phyloP scores from a whole-genome alignment of 2,797 vertebrate genomes.

The Apogon hyalosoma region DNA sequence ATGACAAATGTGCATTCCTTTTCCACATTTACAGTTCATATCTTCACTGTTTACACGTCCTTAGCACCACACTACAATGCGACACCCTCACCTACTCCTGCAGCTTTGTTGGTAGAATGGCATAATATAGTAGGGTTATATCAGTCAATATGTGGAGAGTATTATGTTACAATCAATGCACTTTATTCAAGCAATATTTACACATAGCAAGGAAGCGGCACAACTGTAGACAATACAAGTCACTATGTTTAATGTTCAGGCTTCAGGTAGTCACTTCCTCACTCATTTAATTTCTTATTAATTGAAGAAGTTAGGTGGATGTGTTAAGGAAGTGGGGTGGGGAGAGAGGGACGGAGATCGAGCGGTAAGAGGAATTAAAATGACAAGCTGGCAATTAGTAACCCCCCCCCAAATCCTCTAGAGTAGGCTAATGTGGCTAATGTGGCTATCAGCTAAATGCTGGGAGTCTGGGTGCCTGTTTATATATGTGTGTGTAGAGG shows the following conservation, averaged over 20 bases:
- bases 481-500: slow-evolving; percentile 22
- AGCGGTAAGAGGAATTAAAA: slow-evolving; percentile 91
- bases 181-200: neutral
- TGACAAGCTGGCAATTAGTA: slow-evolving; percentile 97
- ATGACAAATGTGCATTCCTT: too few relatives aligned
- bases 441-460: slow-evolving; percentile 84
- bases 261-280: slow-evolving; percentile 83
- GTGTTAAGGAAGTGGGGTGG: neutral
- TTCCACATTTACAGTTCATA: too few relatives aligned
- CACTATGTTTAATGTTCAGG: slow-evolving; percentile 64
- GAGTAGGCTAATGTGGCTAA: slow-evolving; percentile 89
- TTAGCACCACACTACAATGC: too few relatives aligned
- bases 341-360: neutral
- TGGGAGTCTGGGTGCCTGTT: slow-evolving; percentile 55
- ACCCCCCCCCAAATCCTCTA: slow-evolving; percentile 89
- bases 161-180: too few relatives aligned
- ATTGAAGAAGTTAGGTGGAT: slow-evolving; percentile 83
- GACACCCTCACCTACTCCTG: too few relatives aligned
- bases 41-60: too few relatives aligned
- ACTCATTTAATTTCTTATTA: slow-evolving; percentile 90
- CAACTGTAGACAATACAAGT: slow-evolving; percentile 1
- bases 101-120: too few relatives aligned
- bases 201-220: neutral
- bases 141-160: too few relatives aligned
- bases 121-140: too few relatives aligned